These are phyloP conservation scores for Pristionchus maxplancki DNA, from an alignment of 2,888 invertebrate genomes.

Conservation along the genomic window DNA sequence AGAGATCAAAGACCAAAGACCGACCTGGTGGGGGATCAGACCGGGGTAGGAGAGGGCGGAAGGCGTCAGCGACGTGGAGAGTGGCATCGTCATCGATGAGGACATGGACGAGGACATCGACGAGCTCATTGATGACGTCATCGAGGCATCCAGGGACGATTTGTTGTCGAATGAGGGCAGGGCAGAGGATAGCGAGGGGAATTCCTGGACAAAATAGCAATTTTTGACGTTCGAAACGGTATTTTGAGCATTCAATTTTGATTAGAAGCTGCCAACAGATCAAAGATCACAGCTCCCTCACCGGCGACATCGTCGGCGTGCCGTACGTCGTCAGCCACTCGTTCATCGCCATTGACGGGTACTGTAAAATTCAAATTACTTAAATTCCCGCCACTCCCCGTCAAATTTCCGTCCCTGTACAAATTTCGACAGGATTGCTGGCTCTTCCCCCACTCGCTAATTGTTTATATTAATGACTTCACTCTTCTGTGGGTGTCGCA, in stretches of 20 bases:
- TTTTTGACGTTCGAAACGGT: neutral
- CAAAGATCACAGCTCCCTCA: conserved; percentile 9
- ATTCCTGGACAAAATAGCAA: conserved; percentile 1
- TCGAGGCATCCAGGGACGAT: neutral
- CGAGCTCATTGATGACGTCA: neutral
- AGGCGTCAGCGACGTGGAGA: neutral
- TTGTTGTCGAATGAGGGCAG: conserved; percentile 41
- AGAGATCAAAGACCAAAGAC: neutral
- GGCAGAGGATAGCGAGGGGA: conserved; percentile 5
- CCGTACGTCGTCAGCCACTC: conserved; percentile 17
- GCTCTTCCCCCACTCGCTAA: neutral
- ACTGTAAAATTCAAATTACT: conserved; percentile 21
- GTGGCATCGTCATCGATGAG: neutral
- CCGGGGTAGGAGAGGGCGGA: neutral
- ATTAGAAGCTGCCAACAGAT: neutral
- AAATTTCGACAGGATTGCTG: conserved; percentile 4
- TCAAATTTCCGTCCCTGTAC: neutral
- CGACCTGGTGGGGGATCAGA: neutral
- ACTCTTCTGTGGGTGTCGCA: neutral
- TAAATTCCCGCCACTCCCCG: neutral
- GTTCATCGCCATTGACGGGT: conserved; percentile 33
- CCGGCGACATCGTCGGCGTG: neutral
- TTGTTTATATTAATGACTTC: conserved; percentile 50
- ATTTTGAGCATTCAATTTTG: neutral
- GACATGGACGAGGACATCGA: neutral